Percentiles rank a stretch among this genome's conserved stretches.
Conservation (phyloP, 2,888 invertebrate species). For the Cylindroiulus punctatus region DNA sequence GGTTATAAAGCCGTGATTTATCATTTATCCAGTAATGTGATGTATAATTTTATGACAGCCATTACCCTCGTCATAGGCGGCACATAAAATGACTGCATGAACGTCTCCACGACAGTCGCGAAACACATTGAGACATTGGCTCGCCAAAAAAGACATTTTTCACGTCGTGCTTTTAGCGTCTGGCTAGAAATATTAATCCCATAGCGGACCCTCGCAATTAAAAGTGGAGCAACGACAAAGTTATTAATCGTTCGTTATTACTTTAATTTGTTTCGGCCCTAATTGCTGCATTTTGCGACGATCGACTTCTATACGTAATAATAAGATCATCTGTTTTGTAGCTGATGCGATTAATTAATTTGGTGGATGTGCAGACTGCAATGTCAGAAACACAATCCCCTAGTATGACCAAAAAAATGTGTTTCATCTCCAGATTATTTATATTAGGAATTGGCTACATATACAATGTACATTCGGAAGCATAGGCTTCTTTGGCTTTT, state of each 20-base stretch:
- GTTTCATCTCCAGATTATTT: constrained; percentile 24
- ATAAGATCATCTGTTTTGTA: constrained; percentile 9
- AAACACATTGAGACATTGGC: constrained; percentile 1
- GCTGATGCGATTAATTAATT: constrained; percentile 42
- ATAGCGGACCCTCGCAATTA: constrained; percentile 17
- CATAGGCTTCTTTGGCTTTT: not conserved
- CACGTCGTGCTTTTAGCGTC: not conserved
- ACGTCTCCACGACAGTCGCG: not conserved
- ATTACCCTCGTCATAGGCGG: constrained; percentile 30
- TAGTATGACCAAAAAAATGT: not conserved
- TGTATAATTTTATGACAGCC: constrained; percentile 36
- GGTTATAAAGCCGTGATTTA: constrained; percentile 39
- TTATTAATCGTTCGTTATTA: constrained; percentile 41
- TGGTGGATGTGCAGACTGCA: not conserved
- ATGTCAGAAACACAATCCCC: not conserved
- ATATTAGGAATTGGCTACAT: not conserved
- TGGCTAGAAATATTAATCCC: constrained; percentile 10
- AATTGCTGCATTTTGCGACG: constrained; percentile 25
- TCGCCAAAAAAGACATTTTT: not conserved
- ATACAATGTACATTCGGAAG: not conserved
- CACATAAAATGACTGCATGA: not conserved
- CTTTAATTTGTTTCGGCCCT: constrained; percentile 37
- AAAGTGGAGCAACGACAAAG: constrained; percentile 1
- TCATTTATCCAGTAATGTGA: constrained; percentile 40
- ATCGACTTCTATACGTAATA: not conserved